Percentiles rank a stretch among this genome's conserved stretches.
Evolutionary conservation across 1,140 invertebrate genomes (phyloP).

Genomic region (Leptoteleia sp.): DNA sequence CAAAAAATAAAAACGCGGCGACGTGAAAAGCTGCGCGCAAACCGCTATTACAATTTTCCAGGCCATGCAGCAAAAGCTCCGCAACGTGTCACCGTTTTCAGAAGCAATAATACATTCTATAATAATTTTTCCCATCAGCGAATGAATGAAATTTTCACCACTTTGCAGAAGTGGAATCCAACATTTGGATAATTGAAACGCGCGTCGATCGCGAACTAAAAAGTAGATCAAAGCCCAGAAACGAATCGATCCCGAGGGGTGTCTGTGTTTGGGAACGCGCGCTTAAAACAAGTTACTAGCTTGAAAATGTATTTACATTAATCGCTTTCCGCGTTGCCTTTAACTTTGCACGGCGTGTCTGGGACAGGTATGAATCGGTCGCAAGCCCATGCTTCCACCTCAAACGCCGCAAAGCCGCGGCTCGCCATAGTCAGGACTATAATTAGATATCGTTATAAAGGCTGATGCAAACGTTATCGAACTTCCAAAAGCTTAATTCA

Average conservation of each 20-base stretch:
- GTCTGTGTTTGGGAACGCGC: slow-evolving; percentile 9
- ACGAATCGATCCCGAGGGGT: slow-evolving; percentile 15
- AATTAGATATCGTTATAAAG: slow-evolving; percentile 59
- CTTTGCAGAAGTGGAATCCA: slow-evolving; percentile 29
- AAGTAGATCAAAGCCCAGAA: slow-evolving; percentile 25
- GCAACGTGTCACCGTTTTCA: slow-evolving; percentile 29
- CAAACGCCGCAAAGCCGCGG: slow-evolving; percentile 58
- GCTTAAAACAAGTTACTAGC: slow-evolving; percentile 31
- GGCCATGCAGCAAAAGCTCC: slow-evolving; percentile 5
- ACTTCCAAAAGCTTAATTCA: slow-evolving; percentile 40
- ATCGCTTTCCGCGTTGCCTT: slow-evolving; percentile 58
- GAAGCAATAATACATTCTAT: slow-evolving; percentile 28
- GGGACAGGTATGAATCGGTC: slow-evolving; percentile 63
- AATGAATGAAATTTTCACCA: slow-evolving; percentile 16
- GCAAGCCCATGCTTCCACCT: slow-evolving; percentile 57
- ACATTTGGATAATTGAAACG: slow-evolving; percentile 30
- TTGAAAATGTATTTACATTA: slow-evolving; percentile 52
- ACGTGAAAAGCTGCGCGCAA: slow-evolving; percentile 1
- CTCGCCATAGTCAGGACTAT: slow-evolving; percentile 59
- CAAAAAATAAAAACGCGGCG: background rate
- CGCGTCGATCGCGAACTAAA: slow-evolving; percentile 7
- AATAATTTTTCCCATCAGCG: slow-evolving; percentile 16
- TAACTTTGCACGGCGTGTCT: slow-evolving; percentile 42
- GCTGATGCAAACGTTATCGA: slow-evolving; percentile 40
- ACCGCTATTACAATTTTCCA: slow-evolving; percentile 20